These are phyloP conservation scores for Coleophora flavipennella DNA, from an alignment of 2,888 invertebrate genomes.

Conservation along the genomic window DNA sequence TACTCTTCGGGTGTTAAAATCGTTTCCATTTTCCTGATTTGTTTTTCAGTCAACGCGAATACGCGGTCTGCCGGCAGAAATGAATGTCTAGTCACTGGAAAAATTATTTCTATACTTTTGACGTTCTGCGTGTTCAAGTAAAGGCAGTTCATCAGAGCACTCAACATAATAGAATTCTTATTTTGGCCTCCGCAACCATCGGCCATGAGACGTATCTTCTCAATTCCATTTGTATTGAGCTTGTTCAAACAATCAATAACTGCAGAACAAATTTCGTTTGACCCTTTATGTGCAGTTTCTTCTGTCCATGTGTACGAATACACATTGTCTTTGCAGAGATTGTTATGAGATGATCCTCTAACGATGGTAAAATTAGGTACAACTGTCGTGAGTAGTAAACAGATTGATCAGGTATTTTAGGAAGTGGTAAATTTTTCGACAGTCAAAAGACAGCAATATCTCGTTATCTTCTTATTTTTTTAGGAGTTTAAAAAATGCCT, in stretches of 20 bases:
- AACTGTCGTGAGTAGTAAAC: no score
- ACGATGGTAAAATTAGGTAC: no score
- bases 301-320: no score
- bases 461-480: no score
- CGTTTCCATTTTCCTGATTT: conserved; percentile 12
- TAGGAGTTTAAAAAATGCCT: no score
- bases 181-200: background rate
- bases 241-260: conserved; percentile 8
- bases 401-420: no score
- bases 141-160: background rate
- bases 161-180: background rate
- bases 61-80: conserved; percentile 14
- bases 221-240: background rate
- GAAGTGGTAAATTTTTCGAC: no score
- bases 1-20: conserved; percentile 14
- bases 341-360: no score
- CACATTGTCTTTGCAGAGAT: no score
- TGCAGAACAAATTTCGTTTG: background rate
- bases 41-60: conserved; percentile 17
- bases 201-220: background rate
- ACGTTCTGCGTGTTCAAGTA: background rate
- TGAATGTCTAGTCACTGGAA: conserved; percentile 4
- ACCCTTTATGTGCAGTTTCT: no score
- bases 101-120: background rate
- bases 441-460: no score